Base-by-base conservation (phyloP, 2,888 invertebrate genomes). In the Acronicta aceris region DNA sequence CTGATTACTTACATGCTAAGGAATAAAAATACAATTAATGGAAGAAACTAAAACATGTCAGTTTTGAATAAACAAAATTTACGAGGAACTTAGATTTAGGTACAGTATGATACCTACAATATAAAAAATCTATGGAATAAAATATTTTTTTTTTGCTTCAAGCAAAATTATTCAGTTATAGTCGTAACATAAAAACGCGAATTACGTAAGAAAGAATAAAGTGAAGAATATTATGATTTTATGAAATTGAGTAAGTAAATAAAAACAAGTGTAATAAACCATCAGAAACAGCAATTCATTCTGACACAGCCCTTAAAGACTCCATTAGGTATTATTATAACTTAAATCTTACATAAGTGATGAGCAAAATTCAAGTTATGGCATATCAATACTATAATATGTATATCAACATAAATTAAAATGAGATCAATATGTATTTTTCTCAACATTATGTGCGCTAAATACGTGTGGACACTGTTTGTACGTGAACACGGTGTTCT, bases 401-500 rank as follows among this genome's bases (percentile, higher is more conserved):
- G 85, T 86, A 67, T 76, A 74, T 86, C 88, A 83, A 87, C 81
- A 90, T 91, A 90, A 91, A 91, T 90, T 88, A 89, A 83, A 86
- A 92, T 93, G 93, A 93, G 93, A 93, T 93, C 93, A 93, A 89
- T 89, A 89, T 89, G 88, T 83, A 70, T 87, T 81, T 71, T 79
- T 82, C 78, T 75, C 73, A 65, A 69, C 69, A 73, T 53, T 68
- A 59, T 52, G 67, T 62, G 68, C 71, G 65, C 74, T 70, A 67
- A 62, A 65, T 78, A 67, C 71, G 66, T 66, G 59, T 33, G 57
- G 33, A 56, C 53, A 36, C 58, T 41, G 51, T 67, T 58, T 40
- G 38, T 38, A n/a, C 54, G 9, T 42, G 48, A 51, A 38, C 38
- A 38, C 47, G 51, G 57, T 52, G 47, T 47, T 21, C 36, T 48